phyloP scores from a whole-genome alignment of 2,797 vertebrate genomes.

The Myripristis murdjan region DNA sequence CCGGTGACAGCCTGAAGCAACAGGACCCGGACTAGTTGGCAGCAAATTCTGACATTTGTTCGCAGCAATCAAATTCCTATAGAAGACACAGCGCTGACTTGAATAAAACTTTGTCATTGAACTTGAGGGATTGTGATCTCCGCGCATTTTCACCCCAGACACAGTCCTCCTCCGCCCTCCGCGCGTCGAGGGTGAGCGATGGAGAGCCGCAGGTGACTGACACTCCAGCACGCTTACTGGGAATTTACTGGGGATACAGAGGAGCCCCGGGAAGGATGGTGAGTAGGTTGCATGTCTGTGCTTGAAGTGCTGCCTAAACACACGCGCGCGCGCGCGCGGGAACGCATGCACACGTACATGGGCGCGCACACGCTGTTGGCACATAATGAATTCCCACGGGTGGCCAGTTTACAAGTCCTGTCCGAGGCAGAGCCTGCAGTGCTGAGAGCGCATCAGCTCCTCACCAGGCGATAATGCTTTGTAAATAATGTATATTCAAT shows the following conservation, averaged over 20 bases:
- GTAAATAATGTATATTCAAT: neutral
- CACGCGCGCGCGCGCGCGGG: neutral
- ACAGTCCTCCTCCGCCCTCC: slow-evolving; percentile 6
- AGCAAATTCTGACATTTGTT: neutral
- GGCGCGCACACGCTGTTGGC: neutral
- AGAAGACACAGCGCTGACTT: slow-evolving; percentile 51
- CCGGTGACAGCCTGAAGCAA: slow-evolving; percentile 15
- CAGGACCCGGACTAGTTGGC: slow-evolving; percentile 24
- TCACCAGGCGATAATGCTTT: slow-evolving; percentile 14
- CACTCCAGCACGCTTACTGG: slow-evolving; percentile 52
- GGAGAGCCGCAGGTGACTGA: slow-evolving; percentile 79
- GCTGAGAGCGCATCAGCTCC: neutral
- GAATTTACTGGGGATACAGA: slow-evolving; percentile 47
- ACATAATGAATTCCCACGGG: slow-evolving; percentile 6
- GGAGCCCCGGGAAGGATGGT: slow-evolving; percentile 71
- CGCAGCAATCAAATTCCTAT: slow-evolving; percentile 16
- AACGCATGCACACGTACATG: neutral
- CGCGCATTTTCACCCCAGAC: neutral
- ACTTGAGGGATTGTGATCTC: slow-evolving; percentile 50
- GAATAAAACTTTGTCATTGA: slow-evolving; percentile 67
- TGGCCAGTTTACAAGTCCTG: neutral
- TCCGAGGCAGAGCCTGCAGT: slow-evolving; percentile 13
- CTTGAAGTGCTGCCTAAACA: slow-evolving; percentile 1
- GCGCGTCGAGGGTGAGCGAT: slow-evolving; percentile 55
- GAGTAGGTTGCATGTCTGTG: slow-evolving; percentile 59